Evolutionary conservation across 2,113 vertebrate species (phyloP).

Genomic region (Tupaia chinensis): DNA sequence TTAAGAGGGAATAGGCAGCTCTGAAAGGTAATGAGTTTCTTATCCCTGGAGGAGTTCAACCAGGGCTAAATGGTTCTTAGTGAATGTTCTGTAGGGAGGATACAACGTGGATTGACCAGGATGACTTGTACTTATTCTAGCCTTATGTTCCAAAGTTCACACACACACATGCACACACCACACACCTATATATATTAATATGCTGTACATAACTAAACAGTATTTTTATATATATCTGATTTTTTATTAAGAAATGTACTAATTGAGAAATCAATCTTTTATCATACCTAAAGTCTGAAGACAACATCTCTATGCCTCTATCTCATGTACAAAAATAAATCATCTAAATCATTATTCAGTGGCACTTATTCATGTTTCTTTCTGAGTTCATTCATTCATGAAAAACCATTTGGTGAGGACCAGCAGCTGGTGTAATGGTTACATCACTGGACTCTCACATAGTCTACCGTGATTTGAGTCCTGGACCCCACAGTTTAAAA

Average conservation of each 20-base stretch:
- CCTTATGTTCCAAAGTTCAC: not conserved
- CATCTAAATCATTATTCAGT: not conserved
- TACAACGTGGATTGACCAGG: not conserved
- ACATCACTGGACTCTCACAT: no score
- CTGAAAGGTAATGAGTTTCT: not conserved
- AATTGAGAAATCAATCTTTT: conserved; percentile 27
- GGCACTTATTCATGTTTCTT: not conserved
- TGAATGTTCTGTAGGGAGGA: not conserved
- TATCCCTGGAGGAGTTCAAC: not conserved
- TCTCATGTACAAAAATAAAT: not conserved
- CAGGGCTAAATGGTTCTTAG: not conserved
- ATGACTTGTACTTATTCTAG: not conserved
- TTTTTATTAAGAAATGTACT: conserved; percentile 41
- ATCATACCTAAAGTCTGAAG: not conserved
- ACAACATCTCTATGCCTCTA: not conserved
- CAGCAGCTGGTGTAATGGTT: no score
- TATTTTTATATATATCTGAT: conserved; percentile 27
- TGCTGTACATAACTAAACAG: not conserved
- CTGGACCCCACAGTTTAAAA: no score
- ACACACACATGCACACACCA: not conserved
- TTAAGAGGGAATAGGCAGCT: not conserved
- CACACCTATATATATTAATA: not conserved
- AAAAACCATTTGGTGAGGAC: not conserved
- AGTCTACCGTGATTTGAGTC: no score
- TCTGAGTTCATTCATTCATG: not conserved